Percentiles rank a stretch among this genome's conserved stretches.
phyloP scores from a whole-genome alignment of 1,140 invertebrate species.

The Drosophila orosa region DNA sequence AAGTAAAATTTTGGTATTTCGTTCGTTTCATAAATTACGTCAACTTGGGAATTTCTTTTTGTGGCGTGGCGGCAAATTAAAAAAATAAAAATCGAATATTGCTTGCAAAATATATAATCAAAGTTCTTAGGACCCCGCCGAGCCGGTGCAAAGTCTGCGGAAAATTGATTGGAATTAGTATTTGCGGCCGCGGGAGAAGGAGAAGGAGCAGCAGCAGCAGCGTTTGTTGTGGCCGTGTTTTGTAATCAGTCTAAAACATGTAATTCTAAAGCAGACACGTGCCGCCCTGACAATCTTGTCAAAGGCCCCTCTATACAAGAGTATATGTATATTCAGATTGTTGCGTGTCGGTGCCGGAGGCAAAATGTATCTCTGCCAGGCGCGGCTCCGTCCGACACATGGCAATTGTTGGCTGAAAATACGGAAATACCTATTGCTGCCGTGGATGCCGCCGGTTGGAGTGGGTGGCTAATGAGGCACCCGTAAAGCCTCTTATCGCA shows the following conservation, averaged over 20 bases:
- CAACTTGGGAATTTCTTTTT: conserved; percentile 33
- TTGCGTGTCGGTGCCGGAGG: conserved; percentile 11
- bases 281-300: conserved; percentile 37
- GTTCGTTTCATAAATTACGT: conserved; percentile 56
- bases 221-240: conserved; percentile 10
- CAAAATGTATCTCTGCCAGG: neutral
- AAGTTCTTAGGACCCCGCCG: neutral
- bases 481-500: conserved; percentile 63
- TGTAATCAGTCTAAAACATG: conserved; percentile 36
- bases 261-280: conserved; percentile 60
- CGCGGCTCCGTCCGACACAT: conserved; percentile 12
- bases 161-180: conserved; percentile 35
- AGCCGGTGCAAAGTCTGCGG: neutral
- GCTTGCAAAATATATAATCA: conserved; percentile 1
- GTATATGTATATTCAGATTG: neutral
- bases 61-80: conserved; percentile 36
- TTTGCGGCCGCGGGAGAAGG: too few relatives aligned
- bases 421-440: conserved; percentile 57
- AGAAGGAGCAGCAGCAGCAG: neutral
- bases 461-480: conserved; percentile 61
- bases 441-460: conserved; percentile 10
- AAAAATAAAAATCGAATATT: conserved; percentile 11
- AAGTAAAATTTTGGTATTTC: conserved; percentile 67
- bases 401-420: conserved; percentile 40
- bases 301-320: neutral